Percentiles rank a stretch among this genome's conserved stretches.
Evolutionary conservation across 2,888 invertebrate species (phyloP).

Genomic region (Andrena fulva): DNA sequence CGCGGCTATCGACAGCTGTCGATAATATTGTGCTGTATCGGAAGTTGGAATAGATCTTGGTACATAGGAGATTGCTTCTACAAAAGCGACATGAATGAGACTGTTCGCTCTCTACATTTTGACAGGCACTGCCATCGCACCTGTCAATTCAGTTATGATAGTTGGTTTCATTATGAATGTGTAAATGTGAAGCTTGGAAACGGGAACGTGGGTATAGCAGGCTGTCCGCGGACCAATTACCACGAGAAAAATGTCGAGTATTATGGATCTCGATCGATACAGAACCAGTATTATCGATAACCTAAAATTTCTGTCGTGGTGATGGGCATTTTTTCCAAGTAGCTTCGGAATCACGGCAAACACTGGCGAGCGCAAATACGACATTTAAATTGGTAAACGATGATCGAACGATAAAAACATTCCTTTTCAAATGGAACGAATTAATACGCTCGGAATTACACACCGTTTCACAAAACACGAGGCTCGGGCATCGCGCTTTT

Average conservation of each 20-base stretch:
- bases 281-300: not conserved
- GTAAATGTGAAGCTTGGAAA: too few species aligned
- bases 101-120: too few species aligned
- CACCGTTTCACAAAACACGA: conserved; percentile 23
- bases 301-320: not conserved
- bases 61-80: too few species aligned
- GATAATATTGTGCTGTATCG: not conserved
- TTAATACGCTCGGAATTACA: conserved; percentile 42
- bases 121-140: too few species aligned
- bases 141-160: too few species aligned
- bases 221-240: not conserved
- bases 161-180: too few species aligned
- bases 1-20: not conserved
- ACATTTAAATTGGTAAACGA: conserved; percentile 16
- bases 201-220: too few species aligned
- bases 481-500: not conserved
- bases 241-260: not conserved
- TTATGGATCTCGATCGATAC: not conserved
- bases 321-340: conserved; percentile 1
- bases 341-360: conserved; percentile 7
- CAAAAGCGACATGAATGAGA: too few species aligned
- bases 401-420: conserved; percentile 17
- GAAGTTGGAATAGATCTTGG: not conserved
- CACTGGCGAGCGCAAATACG: not conserved
- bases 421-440: conserved; percentile 34